phyloP scores from a whole-genome alignment of 1,140 invertebrate genomes.

The Oscheius sp. region DNA sequence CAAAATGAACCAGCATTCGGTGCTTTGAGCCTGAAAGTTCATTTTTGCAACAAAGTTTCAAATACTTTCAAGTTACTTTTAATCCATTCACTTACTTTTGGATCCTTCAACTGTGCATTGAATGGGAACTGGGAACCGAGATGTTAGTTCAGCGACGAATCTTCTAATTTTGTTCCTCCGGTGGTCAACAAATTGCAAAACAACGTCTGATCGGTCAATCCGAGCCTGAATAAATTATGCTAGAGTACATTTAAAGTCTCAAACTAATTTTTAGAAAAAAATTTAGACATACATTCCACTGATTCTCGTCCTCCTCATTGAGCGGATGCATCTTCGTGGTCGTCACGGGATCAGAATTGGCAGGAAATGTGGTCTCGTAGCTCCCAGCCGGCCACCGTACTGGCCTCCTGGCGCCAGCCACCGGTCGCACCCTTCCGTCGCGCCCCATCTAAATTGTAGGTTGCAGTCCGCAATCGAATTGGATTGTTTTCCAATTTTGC shows the following conservation, averaged over 20 bases:
- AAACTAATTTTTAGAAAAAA: background rate
- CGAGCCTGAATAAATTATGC: background rate
- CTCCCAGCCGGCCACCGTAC: constrained; percentile 19
- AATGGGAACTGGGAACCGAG: constrained; percentile 52
- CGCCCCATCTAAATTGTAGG: constrained; percentile 23
- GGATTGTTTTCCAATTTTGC: too few relatives aligned
- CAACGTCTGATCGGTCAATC: constrained; percentile 47
- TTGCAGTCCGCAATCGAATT: too few relatives aligned
- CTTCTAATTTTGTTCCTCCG: constrained; percentile 47
- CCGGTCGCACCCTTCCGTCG: constrained; percentile 26
- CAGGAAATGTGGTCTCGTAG: constrained; percentile 46
- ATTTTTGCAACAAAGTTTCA: constrained; percentile 5
- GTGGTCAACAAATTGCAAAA: constrained; percentile 54
- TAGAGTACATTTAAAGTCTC: background rate
- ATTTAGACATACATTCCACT: constrained; percentile 17
- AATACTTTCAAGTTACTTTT: too few relatives aligned
- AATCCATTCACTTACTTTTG: constrained; percentile 45
- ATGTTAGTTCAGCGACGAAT: constrained; percentile 45
- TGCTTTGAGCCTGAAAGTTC: constrained; percentile 43
- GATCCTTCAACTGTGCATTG: constrained; percentile 54
- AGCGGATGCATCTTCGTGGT: constrained; percentile 33
- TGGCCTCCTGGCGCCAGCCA: constrained; percentile 12
- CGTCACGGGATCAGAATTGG: constrained; percentile 36
- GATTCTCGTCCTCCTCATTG: constrained; percentile 26
- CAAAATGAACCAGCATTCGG: constrained; percentile 77